A percentile compares a stretch with the other conserved stretches of the same genome.
These are phyloP conservation scores for Turdus rufiventris DNA, from an alignment of 2,113 vertebrate genomes.

Conservation along the genomic window DNA sequence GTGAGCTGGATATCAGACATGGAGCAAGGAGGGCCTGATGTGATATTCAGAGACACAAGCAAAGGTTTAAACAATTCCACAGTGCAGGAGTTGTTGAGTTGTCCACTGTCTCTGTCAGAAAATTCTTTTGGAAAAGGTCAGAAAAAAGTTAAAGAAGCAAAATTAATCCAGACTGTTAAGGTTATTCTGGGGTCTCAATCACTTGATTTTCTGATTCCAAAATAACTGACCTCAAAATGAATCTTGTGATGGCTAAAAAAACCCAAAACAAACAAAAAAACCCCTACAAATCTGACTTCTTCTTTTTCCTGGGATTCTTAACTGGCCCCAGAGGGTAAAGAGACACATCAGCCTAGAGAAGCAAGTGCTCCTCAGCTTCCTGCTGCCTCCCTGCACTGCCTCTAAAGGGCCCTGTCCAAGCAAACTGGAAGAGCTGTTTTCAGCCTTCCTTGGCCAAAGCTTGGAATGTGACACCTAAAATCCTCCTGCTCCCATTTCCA, in stretches of 20 bases:
- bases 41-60: neutral
- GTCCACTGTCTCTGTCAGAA: neutral
- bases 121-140: neutral
- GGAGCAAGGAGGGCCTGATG: neutral
- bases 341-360: neutral
- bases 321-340: neutral
- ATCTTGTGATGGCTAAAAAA: neutral
- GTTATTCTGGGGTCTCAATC: neutral
- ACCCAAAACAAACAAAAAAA: neutral
- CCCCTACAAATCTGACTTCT: neutral
- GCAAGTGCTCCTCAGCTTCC: neutral
- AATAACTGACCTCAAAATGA: neutral
- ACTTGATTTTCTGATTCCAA: neutral
- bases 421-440: neutral
- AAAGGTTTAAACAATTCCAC: neutral
- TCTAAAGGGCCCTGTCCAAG: neutral
- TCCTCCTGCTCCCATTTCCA: neutral
- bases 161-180: neutral
- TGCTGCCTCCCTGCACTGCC: neutral
- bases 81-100: neutral
- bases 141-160: neutral
- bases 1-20: neutral
- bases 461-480: neutral
- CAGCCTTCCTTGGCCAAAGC: neutral
- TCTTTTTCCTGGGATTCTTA: neutral